phyloP scores from a whole-genome alignment of 2,797 vertebrate species.

The Enteromius paludinosus region DNA sequence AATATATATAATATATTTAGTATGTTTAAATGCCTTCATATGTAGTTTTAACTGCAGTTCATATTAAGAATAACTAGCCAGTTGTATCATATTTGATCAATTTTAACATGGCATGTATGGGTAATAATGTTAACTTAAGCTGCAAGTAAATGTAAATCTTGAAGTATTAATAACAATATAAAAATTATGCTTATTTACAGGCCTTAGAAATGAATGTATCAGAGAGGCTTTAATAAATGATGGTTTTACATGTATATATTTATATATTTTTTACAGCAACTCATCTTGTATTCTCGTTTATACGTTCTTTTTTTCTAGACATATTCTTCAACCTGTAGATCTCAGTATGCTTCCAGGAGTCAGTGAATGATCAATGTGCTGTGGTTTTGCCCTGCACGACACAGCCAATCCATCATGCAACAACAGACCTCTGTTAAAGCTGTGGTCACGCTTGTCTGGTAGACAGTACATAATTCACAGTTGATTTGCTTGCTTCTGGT shows the following conservation, averaged over 20 bases:
- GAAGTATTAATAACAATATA: background rate
- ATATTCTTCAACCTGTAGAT: background rate
- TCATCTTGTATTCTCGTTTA: slow-evolving; percentile 9
- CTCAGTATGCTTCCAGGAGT: background rate
- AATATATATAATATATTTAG: background rate
- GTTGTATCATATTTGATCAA: background rate
- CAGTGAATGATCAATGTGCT: slow-evolving; percentile 46
- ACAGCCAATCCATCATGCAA: slow-evolving; percentile 47
- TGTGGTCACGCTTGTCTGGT: slow-evolving; percentile 39
- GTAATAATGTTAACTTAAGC: background rate
- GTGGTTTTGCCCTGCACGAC: slow-evolving; percentile 36
- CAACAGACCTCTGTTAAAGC: slow-evolving; percentile 35
- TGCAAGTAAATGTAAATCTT: background rate
- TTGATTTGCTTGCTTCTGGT: slow-evolving; percentile 50
- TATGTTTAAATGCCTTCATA: background rate
- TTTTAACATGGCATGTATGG: background rate
- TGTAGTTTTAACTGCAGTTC: background rate
- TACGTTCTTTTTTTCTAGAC: background rate
- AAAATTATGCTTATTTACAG: background rate
- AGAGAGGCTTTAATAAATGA: background rate
- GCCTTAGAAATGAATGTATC: background rate
- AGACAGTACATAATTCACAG: slow-evolving; percentile 38
- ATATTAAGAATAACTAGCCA: background rate
- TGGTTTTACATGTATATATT: background rate
- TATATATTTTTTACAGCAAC: no score